Percentiles rank a stretch among this genome's conserved stretches.
Conservation (phyloP, 1,140 invertebrate genomes). For the Scaptomyza pallida region DNA sequence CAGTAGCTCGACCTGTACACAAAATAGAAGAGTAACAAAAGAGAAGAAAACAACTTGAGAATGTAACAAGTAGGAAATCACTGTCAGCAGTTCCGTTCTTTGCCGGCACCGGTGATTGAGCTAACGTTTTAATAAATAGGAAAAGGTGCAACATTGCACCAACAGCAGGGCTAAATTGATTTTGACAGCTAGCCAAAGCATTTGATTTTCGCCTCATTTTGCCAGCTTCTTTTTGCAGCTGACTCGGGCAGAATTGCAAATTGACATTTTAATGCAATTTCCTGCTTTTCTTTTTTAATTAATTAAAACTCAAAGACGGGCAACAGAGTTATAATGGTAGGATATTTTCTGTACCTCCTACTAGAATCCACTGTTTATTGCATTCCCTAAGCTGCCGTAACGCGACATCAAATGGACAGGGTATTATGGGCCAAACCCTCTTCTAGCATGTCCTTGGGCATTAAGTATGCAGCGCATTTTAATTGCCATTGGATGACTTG, state of each 20-base stretch:
- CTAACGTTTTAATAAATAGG: conserved; percentile 52
- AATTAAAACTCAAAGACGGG: conserved; percentile 62
- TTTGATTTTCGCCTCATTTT: conserved; percentile 62
- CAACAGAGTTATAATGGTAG: background rate
- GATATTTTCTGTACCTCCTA: too few relatives aligned
- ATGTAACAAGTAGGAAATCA: conserved; percentile 47
- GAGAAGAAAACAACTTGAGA: conserved; percentile 16
- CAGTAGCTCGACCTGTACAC: conserved; percentile 77
- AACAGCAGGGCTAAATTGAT: conserved; percentile 60
- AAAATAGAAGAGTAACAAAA: conserved; percentile 9
- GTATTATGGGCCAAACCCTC: conserved; percentile 6
- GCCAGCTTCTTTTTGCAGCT: background rate
- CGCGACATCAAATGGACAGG: conserved; percentile 7
- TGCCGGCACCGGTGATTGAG: conserved; percentile 2
- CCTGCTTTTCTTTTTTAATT: conserved; percentile 48
- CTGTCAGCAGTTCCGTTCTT: conserved; percentile 7
- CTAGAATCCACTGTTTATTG: background rate
- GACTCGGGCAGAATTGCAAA: conserved; percentile 30
- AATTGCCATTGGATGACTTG: conserved; percentile 33
- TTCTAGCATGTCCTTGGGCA: background rate
- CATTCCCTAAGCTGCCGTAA: background rate
- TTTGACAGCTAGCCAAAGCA: conserved; percentile 51
- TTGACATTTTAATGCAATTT: conserved; percentile 76
- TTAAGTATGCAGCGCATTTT: conserved; percentile 6
- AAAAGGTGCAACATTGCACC: conserved; percentile 26